Evolutionary conservation across 2,888 invertebrate species (phyloP), one percentile per base, ranked within the genome.

Genomic region (Drosophila mulleri): DNA sequence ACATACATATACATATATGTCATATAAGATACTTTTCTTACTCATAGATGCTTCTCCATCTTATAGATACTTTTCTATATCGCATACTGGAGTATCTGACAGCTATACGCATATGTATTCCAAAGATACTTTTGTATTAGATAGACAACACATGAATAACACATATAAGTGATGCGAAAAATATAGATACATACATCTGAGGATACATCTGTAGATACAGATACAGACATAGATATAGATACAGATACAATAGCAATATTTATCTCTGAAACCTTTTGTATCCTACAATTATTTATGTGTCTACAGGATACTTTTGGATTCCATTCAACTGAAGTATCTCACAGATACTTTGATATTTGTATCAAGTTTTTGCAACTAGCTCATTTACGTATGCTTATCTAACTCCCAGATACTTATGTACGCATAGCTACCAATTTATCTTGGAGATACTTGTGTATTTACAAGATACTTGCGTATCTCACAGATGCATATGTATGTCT

Each of bases 401-500:
- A n/a, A 9, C 3, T 42, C 7, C 16, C 11, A 42, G 5, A 44
- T 44, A 20, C 42, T 44, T 20, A 2, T 18, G 18, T 4, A 45
- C 42, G 3, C 6, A 12, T 20, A 5, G 20, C 11, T 20, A 14
- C 0, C 2, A 16, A 16, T 18, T 12, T 32, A 50, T 48, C 29
- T 18, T 1, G 11, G 11, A 48, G 26, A 9, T 48, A 9, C 26
- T 47, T 47, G 9, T 29, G 47, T 47, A 47, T 26, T 4, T 11
- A 8, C n/a, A 9, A 47, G 47, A 47, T n/a, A 48, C n/a, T 29
- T 50, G 48, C 48, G 18, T 50, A 50, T n/a, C 29, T 7, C 50
- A 39, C 53, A 9, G 42, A 26, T 48, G 18, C 12, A 11, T 32
- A 32, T 26, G 26, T 26, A 23, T 45, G 14, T 61, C 47, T 72